Base-by-base conservation (phyloP, 1,140 invertebrate species). In the Drosophila aff. region DNA sequence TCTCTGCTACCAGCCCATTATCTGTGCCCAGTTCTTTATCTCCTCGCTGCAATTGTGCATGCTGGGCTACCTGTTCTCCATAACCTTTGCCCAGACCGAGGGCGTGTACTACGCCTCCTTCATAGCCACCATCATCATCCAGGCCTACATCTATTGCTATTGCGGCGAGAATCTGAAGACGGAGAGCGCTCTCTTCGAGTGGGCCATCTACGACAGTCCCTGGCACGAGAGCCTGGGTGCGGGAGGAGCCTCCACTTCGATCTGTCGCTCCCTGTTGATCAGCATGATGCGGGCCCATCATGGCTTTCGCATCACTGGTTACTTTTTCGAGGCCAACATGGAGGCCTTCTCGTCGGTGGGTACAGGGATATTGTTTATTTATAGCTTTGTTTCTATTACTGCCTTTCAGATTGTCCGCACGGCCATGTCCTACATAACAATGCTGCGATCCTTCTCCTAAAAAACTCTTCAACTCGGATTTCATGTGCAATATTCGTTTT, bases 401-500 rank as follows among this genome's bases (percentile, higher is more conserved):
- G 9, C 3, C 15, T 57, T 49, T 26, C 50, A 84, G 82, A 85
- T 84, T 71, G 61, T 85, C 0, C 74, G 53, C 5, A 74, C 66
- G 0, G 82, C 82, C 26, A 71, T 84, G 77, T 85, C 82, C 2
- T 85, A 85, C n/a, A 68, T 85, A 2, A 69, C 82, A 3, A 57
- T 85, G 57, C 49, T 84, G 16, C 50, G 59, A 7, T 83, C 72
- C 33, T 77, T 77, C 41, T 68, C 74, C n/a, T 77, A 46, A 60
- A 38, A 13, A 0, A 33, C 5, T 4, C 9, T n/a, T 8, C 6
- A 21, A 55, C 31, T 13, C 43, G 11, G 5, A 26, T 57, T 44
- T 89, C 80, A 55, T 44, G 65, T 72, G 84, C 84, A 87, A 87
- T 87, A 81, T 87, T 87, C 47, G 68, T 89, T 89, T 87, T 89